Evolutionary conservation across 2,888 invertebrate genomes (phyloP).

Genomic region (Eilema sororculum): DNA sequence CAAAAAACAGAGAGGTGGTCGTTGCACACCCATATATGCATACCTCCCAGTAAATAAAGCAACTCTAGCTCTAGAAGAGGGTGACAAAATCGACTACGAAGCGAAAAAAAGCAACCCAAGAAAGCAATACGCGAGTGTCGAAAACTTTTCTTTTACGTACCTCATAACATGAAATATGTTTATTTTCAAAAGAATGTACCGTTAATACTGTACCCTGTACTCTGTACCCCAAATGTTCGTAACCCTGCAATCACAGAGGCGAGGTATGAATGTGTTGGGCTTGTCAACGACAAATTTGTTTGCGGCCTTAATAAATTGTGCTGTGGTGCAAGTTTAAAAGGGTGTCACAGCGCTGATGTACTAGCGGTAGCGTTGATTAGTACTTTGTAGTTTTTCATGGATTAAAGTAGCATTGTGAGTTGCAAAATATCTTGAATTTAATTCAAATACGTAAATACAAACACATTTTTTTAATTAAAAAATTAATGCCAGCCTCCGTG

Average conservation of each 20-base stretch:
- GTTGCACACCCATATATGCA: neutral
- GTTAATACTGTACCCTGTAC: conserved; percentile 17
- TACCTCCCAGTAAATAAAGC: neutral
- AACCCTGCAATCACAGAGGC: conserved; percentile 38
- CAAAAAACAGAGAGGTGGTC: neutral
- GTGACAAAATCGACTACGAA: neutral
- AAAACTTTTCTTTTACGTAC: conserved; percentile 1
- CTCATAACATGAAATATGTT: conserved; percentile 12
- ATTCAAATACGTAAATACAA: neutral
- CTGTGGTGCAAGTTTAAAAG: conserved; percentile 31
- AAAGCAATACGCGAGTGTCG: neutral
- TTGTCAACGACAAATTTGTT: conserved; percentile 56
- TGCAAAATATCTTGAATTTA: neutral
- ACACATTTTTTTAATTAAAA: too few relatives aligned
- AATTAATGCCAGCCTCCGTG: too few relatives aligned
- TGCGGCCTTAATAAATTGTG: conserved; percentile 48
- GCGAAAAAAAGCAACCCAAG: neutral
- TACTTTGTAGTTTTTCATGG: neutral
- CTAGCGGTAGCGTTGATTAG: neutral
- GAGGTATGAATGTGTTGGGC: conserved; percentile 46
- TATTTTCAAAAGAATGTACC: conserved; percentile 9
- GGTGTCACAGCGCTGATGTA: neutral
- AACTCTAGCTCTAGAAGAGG: neutral
- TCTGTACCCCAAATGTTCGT: conserved; percentile 13
- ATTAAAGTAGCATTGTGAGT: neutral